A percentile compares a stretch with the other conserved stretches of the same genome.
phyloP scores from a whole-genome alignment of 23 tunicate genomes.

The Ciona savignyi region DNA sequence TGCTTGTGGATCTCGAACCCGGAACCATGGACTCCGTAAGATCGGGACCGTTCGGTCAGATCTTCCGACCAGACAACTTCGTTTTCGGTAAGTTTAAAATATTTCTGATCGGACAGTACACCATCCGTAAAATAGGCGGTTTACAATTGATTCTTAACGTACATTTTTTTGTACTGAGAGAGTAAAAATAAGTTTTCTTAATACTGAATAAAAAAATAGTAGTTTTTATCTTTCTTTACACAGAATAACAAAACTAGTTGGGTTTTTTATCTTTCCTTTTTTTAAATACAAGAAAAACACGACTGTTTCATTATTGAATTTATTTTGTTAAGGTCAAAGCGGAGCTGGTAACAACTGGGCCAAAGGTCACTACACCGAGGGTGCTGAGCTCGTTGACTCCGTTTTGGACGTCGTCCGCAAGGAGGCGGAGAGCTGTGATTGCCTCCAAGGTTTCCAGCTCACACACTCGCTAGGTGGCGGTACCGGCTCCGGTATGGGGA shows the following conservation, averaged over 20 bases:
- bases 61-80: conserved; percentile 91
- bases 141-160: too few species aligned
- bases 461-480: conserved; percentile 97
- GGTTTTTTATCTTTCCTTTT: too few species aligned
- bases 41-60: conserved; percentile 80
- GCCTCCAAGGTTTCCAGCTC: conserved; percentile 87
- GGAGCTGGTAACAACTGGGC: conserved; percentile 99
- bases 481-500: conserved; percentile 99
- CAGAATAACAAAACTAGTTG: too few species aligned
- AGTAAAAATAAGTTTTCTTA: not conserved
- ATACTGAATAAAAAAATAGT: too few species aligned
- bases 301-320: too few species aligned
- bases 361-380: conserved; percentile 99
- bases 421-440: conserved; percentile 88
- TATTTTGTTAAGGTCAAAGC: conserved; percentile 80
- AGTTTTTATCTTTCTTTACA: too few species aligned
- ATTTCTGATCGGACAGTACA: not conserved
- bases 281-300: too few species aligned
- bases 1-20: conserved; percentile 83
- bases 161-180: too few species aligned
- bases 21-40: conserved; percentile 91
- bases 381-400: conserved; percentile 89
- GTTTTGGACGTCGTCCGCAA: conserved; percentile 83
- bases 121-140: too few species aligned
- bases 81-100: conserved; percentile 37